These are phyloP conservation scores for Frieseomelitta varia DNA, from an alignment of 1,140 invertebrate species.

Conservation along the genomic window DNA sequence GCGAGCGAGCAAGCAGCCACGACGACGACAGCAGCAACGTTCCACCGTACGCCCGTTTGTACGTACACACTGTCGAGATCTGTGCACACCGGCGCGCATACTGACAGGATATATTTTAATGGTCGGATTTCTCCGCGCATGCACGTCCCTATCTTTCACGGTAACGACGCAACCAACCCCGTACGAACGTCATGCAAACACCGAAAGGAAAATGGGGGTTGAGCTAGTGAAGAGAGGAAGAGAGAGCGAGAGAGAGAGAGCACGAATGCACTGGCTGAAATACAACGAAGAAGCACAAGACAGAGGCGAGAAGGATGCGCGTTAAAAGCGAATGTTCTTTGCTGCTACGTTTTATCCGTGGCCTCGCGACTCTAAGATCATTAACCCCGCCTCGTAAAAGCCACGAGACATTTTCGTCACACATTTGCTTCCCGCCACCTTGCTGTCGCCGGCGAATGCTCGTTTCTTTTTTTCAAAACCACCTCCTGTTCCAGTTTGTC, in stretches of 20 bases:
- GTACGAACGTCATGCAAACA: slow-evolving; percentile 38
- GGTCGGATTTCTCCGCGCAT: slow-evolving; percentile 73
- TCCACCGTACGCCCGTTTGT: slow-evolving; percentile 14
- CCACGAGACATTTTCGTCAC: slow-evolving; percentile 10
- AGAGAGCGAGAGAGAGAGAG: neutral
- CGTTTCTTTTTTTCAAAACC: neutral
- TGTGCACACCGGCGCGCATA: slow-evolving; percentile 25
- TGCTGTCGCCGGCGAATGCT: neutral
- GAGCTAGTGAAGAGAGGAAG: slow-evolving; percentile 39
- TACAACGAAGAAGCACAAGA: neutral
- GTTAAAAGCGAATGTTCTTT: slow-evolving; percentile 56
- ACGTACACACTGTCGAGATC: slow-evolving; percentile 21
- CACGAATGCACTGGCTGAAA: neutral
- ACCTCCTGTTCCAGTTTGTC: neutral
- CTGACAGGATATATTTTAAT: slow-evolving; percentile 77
- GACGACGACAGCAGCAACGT: slow-evolving; percentile 10
- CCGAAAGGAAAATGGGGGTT: slow-evolving; percentile 55
- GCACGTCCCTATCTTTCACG: slow-evolving; percentile 68
- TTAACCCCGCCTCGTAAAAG: slow-evolving; percentile 11
- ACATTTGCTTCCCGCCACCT: too few relatives aligned
- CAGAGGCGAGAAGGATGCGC: slow-evolving; percentile 20
- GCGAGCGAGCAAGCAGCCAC: slow-evolving; percentile 54
- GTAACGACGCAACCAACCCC: slow-evolving; percentile 70
- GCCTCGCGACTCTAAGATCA: slow-evolving; percentile 8
- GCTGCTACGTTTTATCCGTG: neutral